Evolutionary conservation across 2,797 vertebrate genomes (phyloP).

Genomic region (Periophthalmus magnuspinnatus): DNA sequence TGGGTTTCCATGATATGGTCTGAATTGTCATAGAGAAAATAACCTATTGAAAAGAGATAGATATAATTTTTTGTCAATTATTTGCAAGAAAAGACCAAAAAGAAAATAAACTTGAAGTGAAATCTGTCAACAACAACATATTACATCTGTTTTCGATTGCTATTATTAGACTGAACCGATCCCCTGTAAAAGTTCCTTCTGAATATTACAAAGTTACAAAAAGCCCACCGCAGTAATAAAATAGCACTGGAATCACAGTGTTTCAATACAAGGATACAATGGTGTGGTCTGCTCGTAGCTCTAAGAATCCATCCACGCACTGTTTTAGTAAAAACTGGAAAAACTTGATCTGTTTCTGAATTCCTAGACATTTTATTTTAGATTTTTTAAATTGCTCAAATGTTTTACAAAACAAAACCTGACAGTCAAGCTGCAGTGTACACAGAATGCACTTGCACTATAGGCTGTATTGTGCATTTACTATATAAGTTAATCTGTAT

Average conservation of each 20-base stretch:
- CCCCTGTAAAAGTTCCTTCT: neutral
- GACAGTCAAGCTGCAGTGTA: no score
- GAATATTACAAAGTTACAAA: neutral
- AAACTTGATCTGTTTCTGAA: conserved; percentile 9
- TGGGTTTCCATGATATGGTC: no score
- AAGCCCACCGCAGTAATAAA: neutral
- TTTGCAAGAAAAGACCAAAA: no score
- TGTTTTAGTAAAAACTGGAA: conserved; percentile 6
- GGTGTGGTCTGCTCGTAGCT: no score
- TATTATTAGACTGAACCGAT: neutral
- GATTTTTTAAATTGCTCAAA: conserved; percentile 15
- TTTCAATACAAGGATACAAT: no score
- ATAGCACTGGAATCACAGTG: neutral
- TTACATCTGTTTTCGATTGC: neutral
- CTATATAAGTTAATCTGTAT: neutral
- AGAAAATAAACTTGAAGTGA: neutral
- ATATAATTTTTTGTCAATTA: no score
- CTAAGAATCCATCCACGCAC: no score
- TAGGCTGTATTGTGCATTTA: neutral
- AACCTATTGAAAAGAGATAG: no score
- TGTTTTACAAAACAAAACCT: neutral
- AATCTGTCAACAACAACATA: neutral
- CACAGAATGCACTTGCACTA: neutral
- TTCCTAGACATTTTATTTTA: conserved; percentile 10
- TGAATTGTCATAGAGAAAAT: no score